Evolutionary conservation across 2,888 invertebrate genomes (phyloP).

Genomic region (Synergus umbraculus): DNA sequence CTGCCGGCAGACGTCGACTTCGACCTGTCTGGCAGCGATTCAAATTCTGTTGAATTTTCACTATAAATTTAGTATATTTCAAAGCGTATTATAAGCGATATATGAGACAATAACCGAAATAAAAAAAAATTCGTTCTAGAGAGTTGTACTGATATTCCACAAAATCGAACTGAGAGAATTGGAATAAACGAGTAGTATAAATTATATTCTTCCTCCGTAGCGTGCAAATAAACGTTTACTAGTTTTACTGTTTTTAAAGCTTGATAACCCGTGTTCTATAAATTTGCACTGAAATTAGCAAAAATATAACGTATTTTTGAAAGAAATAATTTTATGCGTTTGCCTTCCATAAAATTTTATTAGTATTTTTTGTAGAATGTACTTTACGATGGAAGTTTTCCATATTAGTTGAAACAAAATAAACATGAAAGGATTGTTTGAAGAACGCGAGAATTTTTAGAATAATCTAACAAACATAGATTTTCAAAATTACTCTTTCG

Average conservation of each 20-base stretch:
- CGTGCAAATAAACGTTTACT: constrained; percentile 19
- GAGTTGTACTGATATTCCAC: constrained; percentile 20
- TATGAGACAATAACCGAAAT: constrained; percentile 29
- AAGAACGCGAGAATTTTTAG: not conserved
- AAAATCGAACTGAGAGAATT: constrained; percentile 23
- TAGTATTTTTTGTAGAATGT: no score
- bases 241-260: not conserved
- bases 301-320: not conserved
- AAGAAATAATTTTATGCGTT: no score
- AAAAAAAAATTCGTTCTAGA: constrained; percentile 5
- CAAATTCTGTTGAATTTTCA: constrained; percentile 55
- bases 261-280: not conserved
- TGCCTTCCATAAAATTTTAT: no score
- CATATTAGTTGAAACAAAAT: not conserved
- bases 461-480: constrained; percentile 18
- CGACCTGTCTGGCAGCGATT: constrained; percentile 52
- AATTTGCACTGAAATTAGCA: not conserved
- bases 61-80: constrained; percentile 56
- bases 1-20: constrained; percentile 49
- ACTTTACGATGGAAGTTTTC: no score
- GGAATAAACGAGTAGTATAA: constrained; percentile 34
- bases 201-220: constrained; percentile 3
- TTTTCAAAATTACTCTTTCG: constrained; percentile 21
- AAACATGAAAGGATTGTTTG: not conserved
- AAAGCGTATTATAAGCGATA: constrained; percentile 33